Conservation (phyloP, 2,888 invertebrate genomes). For the Cancer borealis region DNA sequence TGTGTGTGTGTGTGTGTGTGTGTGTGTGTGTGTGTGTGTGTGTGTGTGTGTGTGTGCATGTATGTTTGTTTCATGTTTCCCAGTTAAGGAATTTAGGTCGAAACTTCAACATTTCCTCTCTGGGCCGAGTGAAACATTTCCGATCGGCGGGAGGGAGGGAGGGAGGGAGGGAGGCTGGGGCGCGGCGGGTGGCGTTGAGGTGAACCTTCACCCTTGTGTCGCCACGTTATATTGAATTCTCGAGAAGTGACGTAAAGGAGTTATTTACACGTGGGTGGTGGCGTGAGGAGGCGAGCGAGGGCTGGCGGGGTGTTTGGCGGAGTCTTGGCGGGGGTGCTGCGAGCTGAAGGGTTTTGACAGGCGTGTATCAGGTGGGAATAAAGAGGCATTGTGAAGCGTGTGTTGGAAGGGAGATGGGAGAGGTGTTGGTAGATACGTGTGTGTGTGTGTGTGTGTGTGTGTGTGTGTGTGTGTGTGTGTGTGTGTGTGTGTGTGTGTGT, state of each 20-base stretch:
- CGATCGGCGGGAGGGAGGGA: neutral
- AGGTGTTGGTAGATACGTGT: neutral
- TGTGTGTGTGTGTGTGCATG: neutral
- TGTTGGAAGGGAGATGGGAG: conserved; percentile 2
- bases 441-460: too few species aligned
- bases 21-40: neutral
- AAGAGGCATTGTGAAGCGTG: neutral
- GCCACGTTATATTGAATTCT: conserved; percentile 26
- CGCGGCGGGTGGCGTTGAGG: neutral
- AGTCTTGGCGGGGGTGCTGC: neutral
- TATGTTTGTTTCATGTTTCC: neutral
- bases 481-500: too few species aligned
- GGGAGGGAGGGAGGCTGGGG: too few species aligned
- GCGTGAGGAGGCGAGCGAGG: neutral
- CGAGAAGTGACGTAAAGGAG: conserved; percentile 1
- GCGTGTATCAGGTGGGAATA: neutral
- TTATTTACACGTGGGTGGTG: conserved; percentile 29
- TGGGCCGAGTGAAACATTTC: neutral
- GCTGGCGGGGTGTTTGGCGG: neutral
- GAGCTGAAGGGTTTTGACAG: conserved; percentile 1
- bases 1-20: neutral
- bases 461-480: too few species aligned
- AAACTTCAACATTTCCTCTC: conserved; percentile 5
- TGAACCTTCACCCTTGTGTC: conserved; percentile 22
- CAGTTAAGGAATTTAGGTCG: neutral